Evolutionary conservation across 2,888 invertebrate species (phyloP).

Genomic region (Atrina japonica): DNA sequence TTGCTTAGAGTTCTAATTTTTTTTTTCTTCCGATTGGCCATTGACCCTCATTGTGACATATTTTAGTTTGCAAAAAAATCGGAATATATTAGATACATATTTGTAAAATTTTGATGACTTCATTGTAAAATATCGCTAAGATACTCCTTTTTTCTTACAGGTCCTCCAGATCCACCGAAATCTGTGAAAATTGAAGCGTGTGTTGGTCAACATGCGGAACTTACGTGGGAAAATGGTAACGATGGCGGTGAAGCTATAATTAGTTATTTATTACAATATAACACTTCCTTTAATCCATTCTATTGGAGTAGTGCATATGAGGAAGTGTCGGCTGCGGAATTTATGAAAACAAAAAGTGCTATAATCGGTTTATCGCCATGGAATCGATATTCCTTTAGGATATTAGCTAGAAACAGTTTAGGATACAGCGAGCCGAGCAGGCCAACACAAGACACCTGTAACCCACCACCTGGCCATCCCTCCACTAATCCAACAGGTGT

Average conservation of each 20-base stretch:
- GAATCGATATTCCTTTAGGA: conserved; percentile 79
- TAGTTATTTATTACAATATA: conserved; percentile 93
- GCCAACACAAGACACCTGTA: conserved; percentile 70
- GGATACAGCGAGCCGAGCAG: conserved; percentile 78
- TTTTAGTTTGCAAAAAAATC: too few relatives aligned
- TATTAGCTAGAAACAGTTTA: conserved; percentile 77
- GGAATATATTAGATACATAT: too few relatives aligned
- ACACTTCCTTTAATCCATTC: conserved; percentile 95
- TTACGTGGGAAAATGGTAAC: conserved; percentile 91
- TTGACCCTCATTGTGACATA: too few relatives aligned
- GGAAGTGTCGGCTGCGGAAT: conserved; percentile 52
- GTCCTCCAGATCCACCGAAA: conserved; percentile 93
- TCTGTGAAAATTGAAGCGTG: conserved; percentile 85
- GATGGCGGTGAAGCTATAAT: conserved; percentile 96
- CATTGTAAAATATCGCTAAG: too few relatives aligned
- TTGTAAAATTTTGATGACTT: too few relatives aligned
- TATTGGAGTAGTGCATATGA: conserved; percentile 85
- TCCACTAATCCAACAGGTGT: conserved; percentile 78
- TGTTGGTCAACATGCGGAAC: conserved; percentile 77
- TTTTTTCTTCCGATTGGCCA: too few relatives aligned
- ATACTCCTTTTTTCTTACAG: conserved; percentile 81
- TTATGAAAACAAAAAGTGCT: conserved; percentile 46
- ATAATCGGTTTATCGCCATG: conserved; percentile 73
- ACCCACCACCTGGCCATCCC: conserved; percentile 74
- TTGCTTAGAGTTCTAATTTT: too few relatives aligned